Evolutionary conservation across 1,140 invertebrate species (phyloP), one percentile per base, ranked within the genome.

Genomic region (Drosophila sp.): DNA sequence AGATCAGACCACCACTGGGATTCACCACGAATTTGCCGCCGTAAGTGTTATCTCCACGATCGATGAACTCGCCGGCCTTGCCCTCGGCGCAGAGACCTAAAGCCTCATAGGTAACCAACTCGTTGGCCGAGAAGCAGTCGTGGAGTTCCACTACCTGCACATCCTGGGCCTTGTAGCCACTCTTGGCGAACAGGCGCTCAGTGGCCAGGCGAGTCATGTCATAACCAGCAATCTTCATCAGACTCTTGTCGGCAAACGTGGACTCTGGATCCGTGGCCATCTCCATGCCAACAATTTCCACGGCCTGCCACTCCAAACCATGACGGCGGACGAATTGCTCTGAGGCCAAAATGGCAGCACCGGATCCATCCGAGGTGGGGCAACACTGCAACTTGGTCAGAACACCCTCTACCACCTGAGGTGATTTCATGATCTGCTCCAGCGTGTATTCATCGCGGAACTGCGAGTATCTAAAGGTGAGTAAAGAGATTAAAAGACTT

Each of bases 141-240:
- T 99, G 99, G n/a, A 99, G 93, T 92, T 99, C 99, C n/a, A 99
- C 94, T 0, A 99, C 98, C 93, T 99, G 94, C 2, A 99, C 96
- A 91, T 99, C 96, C 7, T 93, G 93, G 1, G 97, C 96, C 58
- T 93, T 95, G 23, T 96, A 94, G 8, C 95, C 95, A 5, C 97
- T 95, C 90, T 97, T 96, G n/a, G 93, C 90, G 79, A 97, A 99
- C 0, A 97, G 91, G 57, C 95, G 94, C 60, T 96, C 94, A 1
- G 97, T 96, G 38, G 98, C 98, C 56, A 94, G 92, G 91, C 95
- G 95, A 1, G 98, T 98, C 98, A 99, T 99, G 79, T 99, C 99
- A 92, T 96, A 99, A 1, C 98, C 98, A 68, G 97, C 96, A 71
- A 99, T 93, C 93, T 98, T 99, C 74, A 99, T 98, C 56, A 95